Percentiles rank a stretch among this genome's conserved stretches.
phyloP scores from a whole-genome alignment of 2,113 vertebrate species.

The Sinocyclocheilus anophthalmus region DNA sequence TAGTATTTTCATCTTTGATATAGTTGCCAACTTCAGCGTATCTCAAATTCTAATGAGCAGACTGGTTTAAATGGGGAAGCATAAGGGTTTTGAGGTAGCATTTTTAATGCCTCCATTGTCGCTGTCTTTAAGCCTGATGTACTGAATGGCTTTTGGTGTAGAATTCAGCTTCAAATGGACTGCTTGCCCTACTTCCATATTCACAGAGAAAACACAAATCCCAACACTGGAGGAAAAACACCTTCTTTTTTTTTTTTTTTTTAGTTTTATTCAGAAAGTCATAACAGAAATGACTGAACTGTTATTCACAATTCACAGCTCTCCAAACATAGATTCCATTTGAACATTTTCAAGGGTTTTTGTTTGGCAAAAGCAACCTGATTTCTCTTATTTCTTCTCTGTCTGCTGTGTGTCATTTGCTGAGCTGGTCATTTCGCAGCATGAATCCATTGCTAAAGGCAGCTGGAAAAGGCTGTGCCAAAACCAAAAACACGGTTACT shows the following conservation, averaged over 20 bases:
- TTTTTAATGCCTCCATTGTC: not conserved
- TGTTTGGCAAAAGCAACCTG: not conserved
- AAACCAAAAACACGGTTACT: slow-evolving; percentile 39
- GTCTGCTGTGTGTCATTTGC: slow-evolving; percentile 60
- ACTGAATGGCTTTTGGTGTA: not conserved
- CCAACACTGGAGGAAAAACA: not conserved
- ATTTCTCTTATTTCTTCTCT: slow-evolving; percentile 45
- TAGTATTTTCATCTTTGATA: not conserved
- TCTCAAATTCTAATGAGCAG: not conserved
- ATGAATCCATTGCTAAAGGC: slow-evolving; percentile 66
- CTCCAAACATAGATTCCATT: not conserved
- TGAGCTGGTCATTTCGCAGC: slow-evolving; percentile 64
- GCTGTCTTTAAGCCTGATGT: not conserved
- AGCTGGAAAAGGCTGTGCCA: slow-evolving; percentile 64
- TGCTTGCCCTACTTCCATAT: slow-evolving; percentile 39
- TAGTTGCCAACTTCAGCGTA: not conserved
- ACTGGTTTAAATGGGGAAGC: not conserved
- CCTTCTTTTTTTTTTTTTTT: no score
- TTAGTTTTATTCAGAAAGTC: not conserved
- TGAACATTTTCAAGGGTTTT: slow-evolving; percentile 1
- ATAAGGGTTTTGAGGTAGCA: not conserved
- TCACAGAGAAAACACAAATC: slow-evolving; percentile 35
- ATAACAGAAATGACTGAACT: not conserved
- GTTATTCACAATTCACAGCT: slow-evolving; percentile 14
- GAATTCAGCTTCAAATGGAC: slow-evolving; percentile 6